phyloP scores from a whole-genome alignment of 2,797 vertebrate species.

The Acipenser transmontanus region DNA sequence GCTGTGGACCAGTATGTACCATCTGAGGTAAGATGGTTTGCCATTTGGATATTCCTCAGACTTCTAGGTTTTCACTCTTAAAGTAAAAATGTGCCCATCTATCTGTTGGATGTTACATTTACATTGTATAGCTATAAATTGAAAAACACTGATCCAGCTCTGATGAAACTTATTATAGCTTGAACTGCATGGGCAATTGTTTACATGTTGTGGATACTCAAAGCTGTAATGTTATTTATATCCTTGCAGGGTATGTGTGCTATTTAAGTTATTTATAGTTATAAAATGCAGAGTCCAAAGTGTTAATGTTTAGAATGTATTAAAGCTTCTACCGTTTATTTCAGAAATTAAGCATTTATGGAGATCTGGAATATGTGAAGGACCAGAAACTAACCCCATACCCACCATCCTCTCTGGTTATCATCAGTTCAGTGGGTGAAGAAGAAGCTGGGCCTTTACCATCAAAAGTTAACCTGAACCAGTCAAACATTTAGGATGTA shows the following conservation, averaged over 20 bases:
- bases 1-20: slow-evolving; percentile 92
- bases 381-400: slow-evolving; percentile 82
- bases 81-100: too few relatives aligned
- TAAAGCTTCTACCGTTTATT: slow-evolving; percentile 27
- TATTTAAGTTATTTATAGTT: too few relatives aligned
- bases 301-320: slow-evolving; percentile 1
- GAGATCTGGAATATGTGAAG: slow-evolving; percentile 79
- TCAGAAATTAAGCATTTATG: slow-evolving; percentile 95
- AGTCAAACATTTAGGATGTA: slow-evolving; percentile 61
- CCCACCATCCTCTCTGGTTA: slow-evolving; percentile 76
- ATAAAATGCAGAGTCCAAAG: neutral
- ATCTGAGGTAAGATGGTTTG: slow-evolving; percentile 65
- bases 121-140: too few relatives aligned
- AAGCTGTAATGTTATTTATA: too few relatives aligned
- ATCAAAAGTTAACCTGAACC: slow-evolving; percentile 80
- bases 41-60: too few relatives aligned
- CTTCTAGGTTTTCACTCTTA: too few relatives aligned
- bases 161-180: too few relatives aligned
- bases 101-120: too few relatives aligned
- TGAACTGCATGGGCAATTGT: too few relatives aligned
- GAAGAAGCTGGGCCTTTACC: slow-evolving; percentile 87
- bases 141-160: too few relatives aligned
- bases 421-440: slow-evolving; percentile 71
- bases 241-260: too few relatives aligned
- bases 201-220: too few relatives aligned